A percentile compares a stretch with the other conserved stretches of the same genome.
These are phyloP conservation scores for Temnothorax unifasciatus DNA, from an alignment of 2,888 invertebrate species.

Conservation along the genomic window DNA sequence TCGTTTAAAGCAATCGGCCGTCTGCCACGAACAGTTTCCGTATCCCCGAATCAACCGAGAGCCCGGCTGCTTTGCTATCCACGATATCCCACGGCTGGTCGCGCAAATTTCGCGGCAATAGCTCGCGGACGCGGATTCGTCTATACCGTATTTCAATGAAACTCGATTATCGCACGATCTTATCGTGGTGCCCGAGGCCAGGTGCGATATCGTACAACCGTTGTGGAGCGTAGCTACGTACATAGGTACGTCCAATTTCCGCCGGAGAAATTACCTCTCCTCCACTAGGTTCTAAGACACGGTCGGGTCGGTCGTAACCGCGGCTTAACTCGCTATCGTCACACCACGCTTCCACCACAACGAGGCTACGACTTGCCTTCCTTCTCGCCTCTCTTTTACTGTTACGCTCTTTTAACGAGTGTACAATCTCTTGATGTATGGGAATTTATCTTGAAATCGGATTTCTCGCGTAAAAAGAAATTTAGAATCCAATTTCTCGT, in stretches of 20 bases:
- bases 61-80: neutral
- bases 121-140: slow-evolving; percentile 69
- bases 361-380: slow-evolving; percentile 27
- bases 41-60: slow-evolving; percentile 19
- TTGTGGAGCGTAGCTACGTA: slow-evolving; percentile 48
- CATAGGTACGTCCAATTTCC: slow-evolving; percentile 82
- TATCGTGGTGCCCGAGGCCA: slow-evolving; percentile 70
- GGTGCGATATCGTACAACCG: slow-evolving; percentile 74
- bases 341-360: slow-evolving; percentile 48
- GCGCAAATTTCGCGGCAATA: slow-evolving; percentile 71
- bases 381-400: neutral
- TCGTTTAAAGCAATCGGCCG: slow-evolving; percentile 41
- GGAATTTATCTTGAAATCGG: slow-evolving; percentile 8
- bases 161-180: slow-evolving; percentile 79
- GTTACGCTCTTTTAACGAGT: neutral
- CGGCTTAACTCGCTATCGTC: slow-evolving; percentile 75
- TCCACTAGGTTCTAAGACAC: slow-evolving; percentile 72
- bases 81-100: slow-evolving; percentile 44
- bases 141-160: slow-evolving; percentile 77
- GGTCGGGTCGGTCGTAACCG: slow-evolving; percentile 75
- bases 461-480: neutral
- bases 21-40: slow-evolving; percentile 37
- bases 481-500: slow-evolving; percentile 1
- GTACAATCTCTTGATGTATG: slow-evolving; percentile 9
- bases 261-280: slow-evolving; percentile 81